A percentile compares a stretch with the other conserved stretches of the same genome.
Conservation (phyloP, 1,140 invertebrate genomes). For the Drosophila willistoni region DNA sequence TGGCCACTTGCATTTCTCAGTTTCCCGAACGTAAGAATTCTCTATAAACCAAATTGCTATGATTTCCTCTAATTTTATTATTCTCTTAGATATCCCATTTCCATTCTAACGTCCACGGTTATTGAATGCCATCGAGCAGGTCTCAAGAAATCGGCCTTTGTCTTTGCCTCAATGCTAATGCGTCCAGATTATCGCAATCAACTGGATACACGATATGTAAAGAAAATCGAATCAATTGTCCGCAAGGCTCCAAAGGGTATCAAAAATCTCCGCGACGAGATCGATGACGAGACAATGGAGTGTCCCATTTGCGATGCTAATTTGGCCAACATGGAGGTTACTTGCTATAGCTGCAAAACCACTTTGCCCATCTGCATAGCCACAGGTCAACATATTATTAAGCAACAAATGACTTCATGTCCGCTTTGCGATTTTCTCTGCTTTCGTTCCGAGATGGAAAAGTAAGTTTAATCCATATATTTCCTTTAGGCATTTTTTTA, state of each 20-base stretch:
- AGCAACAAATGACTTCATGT: constrained; percentile 94
- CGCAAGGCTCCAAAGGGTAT: constrained; percentile 88
- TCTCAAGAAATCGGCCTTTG: constrained; percentile 94
- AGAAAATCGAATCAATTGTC: constrained; percentile 98
- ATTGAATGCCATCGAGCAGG: constrained; percentile 98
- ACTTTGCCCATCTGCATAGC: constrained; percentile 97
- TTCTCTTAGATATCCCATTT: constrained; percentile 93
- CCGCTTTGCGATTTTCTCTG: constrained; percentile 97
- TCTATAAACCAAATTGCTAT: not conserved
- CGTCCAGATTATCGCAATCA: constrained; percentile 94
- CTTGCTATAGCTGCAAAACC: constrained; percentile 94
- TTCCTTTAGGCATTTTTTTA: not conserved
- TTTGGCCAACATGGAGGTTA: constrained; percentile 90
- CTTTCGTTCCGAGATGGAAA: constrained; percentile 89
- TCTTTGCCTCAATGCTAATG: constrained; percentile 96
- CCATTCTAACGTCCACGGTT: constrained; percentile 98
- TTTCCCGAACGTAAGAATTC: constrained; percentile 94
- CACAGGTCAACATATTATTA: constrained; percentile 96
- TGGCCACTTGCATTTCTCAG: constrained; percentile 97
- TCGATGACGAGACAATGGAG: constrained; percentile 84
- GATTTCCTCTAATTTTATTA: not conserved
- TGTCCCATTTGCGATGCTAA: constrained; percentile 94
- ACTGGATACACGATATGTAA: constrained; percentile 95
- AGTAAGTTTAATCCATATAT: constrained; percentile 85
- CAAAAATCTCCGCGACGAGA: constrained; percentile 85